Evolutionary conservation across 2,797 vertebrate species (phyloP).

Genomic region (Diplodus puntazzo): DNA sequence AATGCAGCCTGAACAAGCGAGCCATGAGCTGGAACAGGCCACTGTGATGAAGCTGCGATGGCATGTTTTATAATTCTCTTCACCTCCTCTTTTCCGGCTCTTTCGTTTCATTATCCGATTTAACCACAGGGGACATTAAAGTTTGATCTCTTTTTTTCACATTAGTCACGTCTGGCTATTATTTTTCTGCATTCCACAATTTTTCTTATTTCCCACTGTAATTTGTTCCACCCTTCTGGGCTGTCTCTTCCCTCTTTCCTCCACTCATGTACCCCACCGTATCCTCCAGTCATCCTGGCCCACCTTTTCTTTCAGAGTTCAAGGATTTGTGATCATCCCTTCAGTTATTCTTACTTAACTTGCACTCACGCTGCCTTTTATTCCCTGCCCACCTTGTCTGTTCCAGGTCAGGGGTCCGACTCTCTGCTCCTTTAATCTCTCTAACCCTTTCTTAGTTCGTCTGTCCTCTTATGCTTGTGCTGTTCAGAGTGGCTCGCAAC

Average conservation of each 20-base stretch:
- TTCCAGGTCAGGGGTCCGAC: constrained; percentile 12
- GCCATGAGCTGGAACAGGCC: constrained; percentile 20
- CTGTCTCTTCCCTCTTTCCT: not conserved
- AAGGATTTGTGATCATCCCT: not conserved
- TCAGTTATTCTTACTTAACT: constrained; percentile 10
- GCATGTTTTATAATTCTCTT: constrained; percentile 33
- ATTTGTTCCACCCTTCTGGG: not conserved
- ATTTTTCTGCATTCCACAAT: constrained; percentile 20
- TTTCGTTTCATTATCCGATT: constrained; percentile 47
- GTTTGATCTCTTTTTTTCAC: constrained; percentile 47
- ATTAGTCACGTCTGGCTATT: constrained; percentile 46
- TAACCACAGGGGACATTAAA: constrained; percentile 58
- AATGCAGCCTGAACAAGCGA: constrained; percentile 26
- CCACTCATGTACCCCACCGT: not conserved
- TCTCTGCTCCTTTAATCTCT: constrained; percentile 9
- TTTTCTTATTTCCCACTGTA: constrained; percentile 1
- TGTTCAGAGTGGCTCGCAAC: constrained; percentile 4
- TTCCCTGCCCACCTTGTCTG: constrained; percentile 1
- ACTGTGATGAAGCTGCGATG: constrained; percentile 37
- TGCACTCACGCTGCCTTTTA: constrained; percentile 13
- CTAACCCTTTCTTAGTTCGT: not conserved
- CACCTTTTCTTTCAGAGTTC: constrained; percentile 15
- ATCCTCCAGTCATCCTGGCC: not conserved
- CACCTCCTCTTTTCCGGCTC: constrained; percentile 21
- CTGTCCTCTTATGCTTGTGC: not conserved